These are phyloP conservation scores for Fistularia commersonii DNA, from an alignment of 2,797 vertebrate genomes.

Conservation along the genomic window DNA sequence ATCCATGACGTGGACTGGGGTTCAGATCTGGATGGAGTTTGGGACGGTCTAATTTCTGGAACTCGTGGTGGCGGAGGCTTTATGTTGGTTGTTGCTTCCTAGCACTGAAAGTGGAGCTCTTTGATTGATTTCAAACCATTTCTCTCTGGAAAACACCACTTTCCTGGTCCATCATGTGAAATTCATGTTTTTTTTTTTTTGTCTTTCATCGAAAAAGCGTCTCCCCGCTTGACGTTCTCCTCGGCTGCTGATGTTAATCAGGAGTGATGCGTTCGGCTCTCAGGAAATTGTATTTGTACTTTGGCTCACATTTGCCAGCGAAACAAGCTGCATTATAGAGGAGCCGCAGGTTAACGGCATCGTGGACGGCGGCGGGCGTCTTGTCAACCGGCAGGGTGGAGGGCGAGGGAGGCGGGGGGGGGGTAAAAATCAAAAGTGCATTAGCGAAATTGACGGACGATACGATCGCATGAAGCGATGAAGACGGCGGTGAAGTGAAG, in stretches of 20 bases:
- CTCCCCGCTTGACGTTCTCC: slow-evolving; percentile 5
- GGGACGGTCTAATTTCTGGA: too few species aligned
- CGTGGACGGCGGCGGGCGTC: slow-evolving; percentile 29
- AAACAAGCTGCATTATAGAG: slow-evolving; percentile 51
- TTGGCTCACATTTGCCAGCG: slow-evolving; percentile 40
- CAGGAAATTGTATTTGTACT: slow-evolving; percentile 47
- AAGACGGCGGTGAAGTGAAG: slow-evolving; percentile 18
- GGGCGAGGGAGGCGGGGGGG: not conserved
- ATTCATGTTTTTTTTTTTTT: not conserved
- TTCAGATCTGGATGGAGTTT: too few species aligned
- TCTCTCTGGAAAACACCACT: too few species aligned
- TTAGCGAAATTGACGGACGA: slow-evolving; percentile 49
- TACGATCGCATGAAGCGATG: slow-evolving; percentile 22
- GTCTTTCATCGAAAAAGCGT: not conserved
- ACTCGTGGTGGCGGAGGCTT: too few species aligned
- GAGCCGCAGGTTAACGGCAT: slow-evolving; percentile 42
- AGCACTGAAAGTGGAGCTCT: too few species aligned
- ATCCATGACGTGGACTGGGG: too few species aligned
- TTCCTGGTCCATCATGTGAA: too few species aligned
- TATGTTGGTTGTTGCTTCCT: too few species aligned
- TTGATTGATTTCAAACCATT: too few species aligned
- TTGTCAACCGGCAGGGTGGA: slow-evolving; percentile 32
- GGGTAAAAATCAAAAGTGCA: slow-evolving; percentile 50
- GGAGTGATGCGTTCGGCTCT: slow-evolving; percentile 45
- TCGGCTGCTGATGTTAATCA: slow-evolving; percentile 40